Conservation (phyloP, 2,797 vertebrate genomes). For the Typhlichthys eigenmanni region DNA sequence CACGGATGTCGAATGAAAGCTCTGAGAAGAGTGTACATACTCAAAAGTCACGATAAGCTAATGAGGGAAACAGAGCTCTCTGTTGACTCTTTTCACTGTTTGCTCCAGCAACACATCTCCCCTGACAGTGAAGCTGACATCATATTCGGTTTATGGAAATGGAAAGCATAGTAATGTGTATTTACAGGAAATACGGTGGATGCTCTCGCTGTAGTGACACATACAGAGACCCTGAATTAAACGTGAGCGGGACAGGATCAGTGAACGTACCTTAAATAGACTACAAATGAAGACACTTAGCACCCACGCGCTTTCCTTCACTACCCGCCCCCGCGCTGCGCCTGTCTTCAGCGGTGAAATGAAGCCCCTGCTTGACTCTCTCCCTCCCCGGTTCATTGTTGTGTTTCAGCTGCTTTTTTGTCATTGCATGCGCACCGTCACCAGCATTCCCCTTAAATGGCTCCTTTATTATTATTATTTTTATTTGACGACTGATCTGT, state of each 20-base stretch:
- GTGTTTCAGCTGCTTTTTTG: conserved; percentile 73
- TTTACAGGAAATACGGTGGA: conserved; percentile 63
- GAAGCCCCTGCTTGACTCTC: conserved; percentile 69
- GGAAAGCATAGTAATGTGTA: conserved; percentile 56
- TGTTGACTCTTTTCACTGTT: conserved; percentile 59
- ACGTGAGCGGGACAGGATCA: conserved; percentile 59
- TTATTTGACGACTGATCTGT: conserved; percentile 96
- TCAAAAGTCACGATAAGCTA: conserved; percentile 58
- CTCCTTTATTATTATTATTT: conserved; percentile 73
- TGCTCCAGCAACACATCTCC: conserved; percentile 63
- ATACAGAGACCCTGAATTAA: conserved; percentile 53
- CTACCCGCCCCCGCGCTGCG: conserved; percentile 60
- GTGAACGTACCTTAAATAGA: conserved; percentile 79
- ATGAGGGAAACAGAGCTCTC: conserved; percentile 56
- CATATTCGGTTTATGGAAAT: conserved; percentile 52
- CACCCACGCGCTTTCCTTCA: conserved; percentile 70
- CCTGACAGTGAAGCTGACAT: conserved; percentile 58
- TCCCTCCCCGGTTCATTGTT: conserved; percentile 70
- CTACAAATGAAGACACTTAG: conserved; percentile 79
- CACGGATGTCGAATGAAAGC: conserved; percentile 73
- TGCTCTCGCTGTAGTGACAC: conserved; percentile 53
- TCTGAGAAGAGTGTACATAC: conserved; percentile 57
- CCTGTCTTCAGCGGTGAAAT: conserved; percentile 66
- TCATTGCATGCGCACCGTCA: conserved; percentile 62
- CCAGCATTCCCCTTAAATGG: conserved; percentile 77